Evolutionary conservation across 2,888 invertebrate species (phyloP).

Genomic region (Atherix ibis): DNA sequence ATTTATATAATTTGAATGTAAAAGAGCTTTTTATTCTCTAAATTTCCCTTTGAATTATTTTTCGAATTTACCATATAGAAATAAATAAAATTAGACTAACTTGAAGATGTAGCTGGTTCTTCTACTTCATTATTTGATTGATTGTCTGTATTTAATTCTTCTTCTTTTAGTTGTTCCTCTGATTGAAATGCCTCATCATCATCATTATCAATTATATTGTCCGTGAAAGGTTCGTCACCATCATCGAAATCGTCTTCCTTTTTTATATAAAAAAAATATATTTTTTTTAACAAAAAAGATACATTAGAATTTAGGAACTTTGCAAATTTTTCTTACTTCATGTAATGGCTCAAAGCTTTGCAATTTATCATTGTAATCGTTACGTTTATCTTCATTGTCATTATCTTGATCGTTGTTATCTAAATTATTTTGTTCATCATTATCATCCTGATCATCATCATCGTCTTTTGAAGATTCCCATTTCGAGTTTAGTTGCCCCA

Average conservation of each 20-base stretch:
- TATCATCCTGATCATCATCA: constrained; percentile 14
- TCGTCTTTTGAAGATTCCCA: constrained; percentile 16
- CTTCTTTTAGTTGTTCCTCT: constrained; percentile 21
- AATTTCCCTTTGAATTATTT: too few relatives aligned
- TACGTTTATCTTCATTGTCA: constrained; percentile 18
- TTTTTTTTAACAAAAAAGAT: background rate
- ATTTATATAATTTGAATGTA: too few relatives aligned
- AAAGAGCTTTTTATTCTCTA: too few relatives aligned
- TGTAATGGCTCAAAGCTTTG: too few relatives aligned
- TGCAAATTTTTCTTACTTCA: too few relatives aligned
- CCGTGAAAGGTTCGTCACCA: constrained; percentile 27
- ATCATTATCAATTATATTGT: constrained; percentile 29
- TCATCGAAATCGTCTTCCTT: constrained; percentile 22
- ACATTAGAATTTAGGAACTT: too few relatives aligned
- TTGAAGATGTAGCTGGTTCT: constrained; percentile 17
- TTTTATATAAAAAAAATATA: background rate
- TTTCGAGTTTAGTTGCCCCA: constrained; percentile 23
- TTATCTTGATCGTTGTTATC: constrained; percentile 15
- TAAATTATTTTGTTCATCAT: constrained; percentile 14
- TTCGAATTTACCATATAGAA: too few relatives aligned
- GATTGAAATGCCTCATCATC: constrained; percentile 21
- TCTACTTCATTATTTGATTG: constrained; percentile 14
- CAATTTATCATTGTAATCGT: constrained; percentile 7
- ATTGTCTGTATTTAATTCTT: constrained; percentile 17
- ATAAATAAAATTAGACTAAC: constrained; percentile 14